Evolutionary conservation across 2,113 vertebrate genomes (phyloP), one percentile per base, ranked within the genome.

Genomic region (Alligator mississippiensis): DNA sequence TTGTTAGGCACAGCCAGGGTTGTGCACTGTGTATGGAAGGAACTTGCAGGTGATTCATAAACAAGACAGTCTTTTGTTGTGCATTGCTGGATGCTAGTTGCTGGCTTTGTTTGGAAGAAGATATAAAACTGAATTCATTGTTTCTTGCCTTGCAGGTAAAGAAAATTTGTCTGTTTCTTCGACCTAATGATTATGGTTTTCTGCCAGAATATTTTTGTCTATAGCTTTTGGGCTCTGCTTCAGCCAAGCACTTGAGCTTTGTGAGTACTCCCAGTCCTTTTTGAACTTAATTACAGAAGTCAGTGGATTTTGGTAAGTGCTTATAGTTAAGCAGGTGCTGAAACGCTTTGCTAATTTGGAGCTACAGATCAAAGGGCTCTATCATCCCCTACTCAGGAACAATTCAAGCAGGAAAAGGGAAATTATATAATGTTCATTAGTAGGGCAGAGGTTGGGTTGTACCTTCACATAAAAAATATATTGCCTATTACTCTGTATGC

Each of bases 71-170:
- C 88, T 76, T 86, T 66, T 0, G 4, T 22, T 84, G 58, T 60
- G 80, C 25, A 61, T n/a, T 38, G 34, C 55, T 70, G 59, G 14
- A 72, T 2, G 1, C 78, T 84, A 54, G 77, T 82, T 47, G 90
- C 75, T 76, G 34, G 84, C 85, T 70, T 83, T 59, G 70, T 92
- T 18, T 24, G 59, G 76, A 91, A 91, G 68, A 47, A 58, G 54
- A 66, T 28, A 70, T 68, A 68, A 38, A 47, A n/a, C 57, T 82
- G 59, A 57, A 12, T 88, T 9, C 87, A 64, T 88, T 27, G 38
- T 89, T 93, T 91, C 88, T 96, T 88, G 68, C 84, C 63, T 22
- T 25, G 30, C 28, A 87, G 82, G 63, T 68, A 90, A 93, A 70
- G 88, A 80, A 87, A 91, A 88, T 95, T 66, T 0, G 9, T 66